A percentile compares a stretch with the other conserved stretches of the same genome.
Conservation (phyloP, 2,113 vertebrate genomes). For the Pandion haliaetus region DNA sequence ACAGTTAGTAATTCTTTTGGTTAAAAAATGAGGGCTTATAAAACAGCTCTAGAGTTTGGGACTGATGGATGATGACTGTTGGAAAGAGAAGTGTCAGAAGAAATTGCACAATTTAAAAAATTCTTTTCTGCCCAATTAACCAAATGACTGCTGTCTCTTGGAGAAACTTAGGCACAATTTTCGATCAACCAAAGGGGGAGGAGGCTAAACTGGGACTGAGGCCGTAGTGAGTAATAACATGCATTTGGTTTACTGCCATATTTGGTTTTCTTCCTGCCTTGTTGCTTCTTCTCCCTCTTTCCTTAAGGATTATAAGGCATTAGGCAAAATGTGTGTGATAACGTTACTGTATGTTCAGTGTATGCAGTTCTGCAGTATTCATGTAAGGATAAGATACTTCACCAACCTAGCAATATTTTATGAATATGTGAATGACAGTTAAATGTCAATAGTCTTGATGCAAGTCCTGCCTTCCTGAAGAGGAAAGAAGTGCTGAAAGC, state of each 20-base stretch:
- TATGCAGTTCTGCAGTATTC: background rate
- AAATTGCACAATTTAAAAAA: background rate
- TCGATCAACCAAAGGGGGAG: background rate
- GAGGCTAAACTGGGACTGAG: background rate
- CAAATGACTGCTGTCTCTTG: background rate
- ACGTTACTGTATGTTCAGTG: background rate
- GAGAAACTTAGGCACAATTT: background rate
- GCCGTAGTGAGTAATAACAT: background rate
- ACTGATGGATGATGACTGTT: background rate
- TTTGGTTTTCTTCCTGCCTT: background rate
- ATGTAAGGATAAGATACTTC: background rate
- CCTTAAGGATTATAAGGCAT: background rate
- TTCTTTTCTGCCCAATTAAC: background rate
- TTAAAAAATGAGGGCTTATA: background rate
- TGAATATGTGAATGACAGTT: background rate
- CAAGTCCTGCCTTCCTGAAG: background rate
- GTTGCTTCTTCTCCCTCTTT: background rate
- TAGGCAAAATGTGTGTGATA: background rate
- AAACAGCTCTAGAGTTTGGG: background rate
- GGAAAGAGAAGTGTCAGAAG: background rate
- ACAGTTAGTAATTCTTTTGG: background rate
- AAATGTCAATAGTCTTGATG: background rate
- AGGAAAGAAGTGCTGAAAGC: background rate
- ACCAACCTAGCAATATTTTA: background rate
- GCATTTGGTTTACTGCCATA: background rate